A percentile compares a stretch with the other conserved stretches of the same genome.
Conservation (phyloP, 2,113 vertebrate genomes). For the Nerophis ophidion region DNA sequence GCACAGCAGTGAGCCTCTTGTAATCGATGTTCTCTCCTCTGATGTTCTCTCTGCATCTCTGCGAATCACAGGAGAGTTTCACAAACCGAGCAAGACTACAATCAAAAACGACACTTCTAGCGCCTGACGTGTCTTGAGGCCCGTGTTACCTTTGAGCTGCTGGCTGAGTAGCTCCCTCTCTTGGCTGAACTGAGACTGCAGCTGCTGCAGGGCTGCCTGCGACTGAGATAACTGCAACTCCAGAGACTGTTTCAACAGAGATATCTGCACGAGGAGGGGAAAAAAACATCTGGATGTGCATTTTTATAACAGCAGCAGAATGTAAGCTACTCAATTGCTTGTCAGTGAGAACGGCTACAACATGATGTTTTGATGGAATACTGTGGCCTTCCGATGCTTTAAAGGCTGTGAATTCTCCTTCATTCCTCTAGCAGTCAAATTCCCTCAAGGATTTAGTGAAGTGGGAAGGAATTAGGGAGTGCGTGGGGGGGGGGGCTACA, state of each 20-base stretch:
- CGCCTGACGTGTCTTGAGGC: background rate
- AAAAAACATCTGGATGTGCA: background rate
- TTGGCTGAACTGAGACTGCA: conserved; percentile 91
- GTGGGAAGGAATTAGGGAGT: conserved; percentile 3
- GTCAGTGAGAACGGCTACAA: conserved; percentile 2
- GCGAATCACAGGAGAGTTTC: conserved; percentile 4
- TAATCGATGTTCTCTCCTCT: conserved; percentile 84
- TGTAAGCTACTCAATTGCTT: conserved; percentile 20
- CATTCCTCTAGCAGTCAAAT: conserved; percentile 29
- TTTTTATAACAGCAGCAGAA: background rate
- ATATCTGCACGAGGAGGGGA: conserved; percentile 75
- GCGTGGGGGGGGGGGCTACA: conserved; percentile 2
- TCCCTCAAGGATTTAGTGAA: conserved; percentile 34
- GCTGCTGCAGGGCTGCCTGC: conserved; percentile 88
- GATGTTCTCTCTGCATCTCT: conserved; percentile 88
- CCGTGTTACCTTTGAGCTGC: conserved; percentile 77
- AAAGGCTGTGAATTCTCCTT: conserved; percentile 16
- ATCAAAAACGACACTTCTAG: background rate
- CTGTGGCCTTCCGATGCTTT: conserved; percentile 9
- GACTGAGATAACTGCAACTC: conserved; percentile 96
- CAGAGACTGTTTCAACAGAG: conserved; percentile 94
- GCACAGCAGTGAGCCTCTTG: conserved; percentile 92
- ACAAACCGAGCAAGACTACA: background rate
- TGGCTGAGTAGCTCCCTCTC: conserved; percentile 90
- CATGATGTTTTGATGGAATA: conserved; percentile 14